Percentiles rank a stretch among this genome's conserved stretches.
Evolutionary conservation across 2,113 vertebrate genomes (phyloP).

Genomic region (Rhinoptilus africanus): DNA sequence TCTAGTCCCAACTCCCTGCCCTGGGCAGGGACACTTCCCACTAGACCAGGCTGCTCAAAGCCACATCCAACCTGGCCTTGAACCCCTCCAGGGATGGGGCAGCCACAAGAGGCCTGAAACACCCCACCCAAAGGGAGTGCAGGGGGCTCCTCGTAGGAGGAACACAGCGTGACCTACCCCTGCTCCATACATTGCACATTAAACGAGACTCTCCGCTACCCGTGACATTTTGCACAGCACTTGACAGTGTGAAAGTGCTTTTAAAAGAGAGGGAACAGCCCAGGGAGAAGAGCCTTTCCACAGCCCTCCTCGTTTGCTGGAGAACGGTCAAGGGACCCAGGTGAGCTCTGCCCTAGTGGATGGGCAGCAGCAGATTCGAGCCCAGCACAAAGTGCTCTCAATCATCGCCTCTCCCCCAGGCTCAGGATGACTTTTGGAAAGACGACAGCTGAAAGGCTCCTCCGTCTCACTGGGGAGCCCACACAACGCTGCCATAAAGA

Average conservation of each 20-base stretch:
- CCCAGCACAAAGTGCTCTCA: background rate
- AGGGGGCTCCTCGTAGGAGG: rapidly evolving
- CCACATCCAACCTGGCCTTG: too few relatives aligned
- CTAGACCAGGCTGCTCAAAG: too few relatives aligned
- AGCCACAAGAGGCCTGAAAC: background rate
- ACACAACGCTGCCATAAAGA: background rate
- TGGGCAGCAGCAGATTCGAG: background rate
- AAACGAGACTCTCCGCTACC: background rate
- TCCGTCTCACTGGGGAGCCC: background rate
- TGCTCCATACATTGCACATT: background rate
- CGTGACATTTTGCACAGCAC: background rate
- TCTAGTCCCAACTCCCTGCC: too few relatives aligned
- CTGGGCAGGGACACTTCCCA: too few relatives aligned
- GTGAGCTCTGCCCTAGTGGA: background rate
- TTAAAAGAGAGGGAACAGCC: background rate
- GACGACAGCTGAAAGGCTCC: background rate
- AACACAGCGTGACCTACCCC: background rate
- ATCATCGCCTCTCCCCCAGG: background rate
- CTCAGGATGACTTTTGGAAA: background rate
- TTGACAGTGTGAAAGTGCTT: background rate
- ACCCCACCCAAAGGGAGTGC: background rate
- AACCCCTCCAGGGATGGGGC: too few relatives aligned
- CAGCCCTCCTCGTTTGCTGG: background rate
- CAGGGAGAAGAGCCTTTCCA: background rate
- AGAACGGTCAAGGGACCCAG: rapidly evolving